Conservation (phyloP, 2,797 vertebrate genomes). For the Anabacerthia variegaticeps region DNA sequence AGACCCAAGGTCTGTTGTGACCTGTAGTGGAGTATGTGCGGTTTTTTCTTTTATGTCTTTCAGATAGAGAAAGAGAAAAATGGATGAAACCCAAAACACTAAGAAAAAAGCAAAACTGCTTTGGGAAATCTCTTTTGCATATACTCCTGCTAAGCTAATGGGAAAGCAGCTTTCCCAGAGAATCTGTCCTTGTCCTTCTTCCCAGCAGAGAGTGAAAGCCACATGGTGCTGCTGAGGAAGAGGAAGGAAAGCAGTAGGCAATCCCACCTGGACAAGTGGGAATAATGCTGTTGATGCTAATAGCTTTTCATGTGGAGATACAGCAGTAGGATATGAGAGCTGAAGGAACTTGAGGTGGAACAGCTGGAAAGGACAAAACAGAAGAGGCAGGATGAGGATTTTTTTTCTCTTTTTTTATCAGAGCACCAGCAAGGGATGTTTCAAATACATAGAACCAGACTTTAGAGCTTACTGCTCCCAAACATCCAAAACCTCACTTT, state of each 20-base stretch:
- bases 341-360: background rate
- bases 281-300: background rate
- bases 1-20: background rate
- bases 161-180: background rate
- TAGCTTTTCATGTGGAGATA: background rate
- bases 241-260: background rate
- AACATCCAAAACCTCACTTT: background rate
- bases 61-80: background rate
- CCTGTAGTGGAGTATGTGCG: background rate
- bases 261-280: background rate
- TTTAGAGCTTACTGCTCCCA: background rate
- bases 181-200: background rate
- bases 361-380: background rate
- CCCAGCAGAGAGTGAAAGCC: background rate
- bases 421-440: background rate
- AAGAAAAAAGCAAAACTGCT: background rate
- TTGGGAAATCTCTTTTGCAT: background rate
- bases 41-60: background rate
- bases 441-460: background rate
- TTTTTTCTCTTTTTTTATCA: background rate
- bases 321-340: background rate
- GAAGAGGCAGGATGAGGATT: background rate
- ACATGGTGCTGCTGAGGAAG: background rate
- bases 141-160: background rate
- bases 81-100: background rate